These are phyloP conservation scores for Drosophila suboccidentalis DNA, from an alignment of 2,888 invertebrate species.

Conservation along the genomic window DNA sequence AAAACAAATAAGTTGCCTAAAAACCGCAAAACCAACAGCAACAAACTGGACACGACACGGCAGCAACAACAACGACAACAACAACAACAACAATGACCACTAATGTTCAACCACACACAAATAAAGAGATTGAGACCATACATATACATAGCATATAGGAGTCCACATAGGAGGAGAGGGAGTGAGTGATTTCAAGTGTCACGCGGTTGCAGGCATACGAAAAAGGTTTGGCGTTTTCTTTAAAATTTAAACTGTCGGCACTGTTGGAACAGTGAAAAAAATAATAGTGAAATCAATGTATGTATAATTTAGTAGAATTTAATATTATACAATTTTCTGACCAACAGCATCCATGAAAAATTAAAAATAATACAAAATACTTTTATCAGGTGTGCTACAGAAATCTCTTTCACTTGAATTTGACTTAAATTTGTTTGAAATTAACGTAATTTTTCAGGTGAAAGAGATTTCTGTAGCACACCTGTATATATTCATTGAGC, in stretches of 20 bases:
- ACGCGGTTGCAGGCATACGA: constrained; percentile 30
- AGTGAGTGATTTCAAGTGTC: constrained; percentile 28
- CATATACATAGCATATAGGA: constrained; percentile 2
- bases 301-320: too few species aligned
- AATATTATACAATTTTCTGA: too few species aligned
- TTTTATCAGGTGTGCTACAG: too few species aligned
- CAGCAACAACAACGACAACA: constrained; percentile 25
- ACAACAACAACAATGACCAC: constrained; percentile 58
- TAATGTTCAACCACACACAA: constrained; percentile 76
- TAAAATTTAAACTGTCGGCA: neutral
- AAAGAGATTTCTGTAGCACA: too few species aligned
- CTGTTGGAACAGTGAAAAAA: too few species aligned
- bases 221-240: constrained; percentile 8
- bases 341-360: too few species aligned
- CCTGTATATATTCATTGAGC: too few species aligned
- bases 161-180: neutral
- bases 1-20: constrained; percentile 78
- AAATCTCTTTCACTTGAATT: too few species aligned
- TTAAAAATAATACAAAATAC: too few species aligned
- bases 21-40: constrained; percentile 73
- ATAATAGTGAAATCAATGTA: too few species aligned
- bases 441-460: too few species aligned
- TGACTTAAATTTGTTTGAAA: too few species aligned
- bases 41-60: constrained; percentile 52
- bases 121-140: constrained; percentile 35